These are phyloP conservation scores for Pteromalus puparum DNA, from an alignment of 1,140 invertebrate species.

Conservation along the genomic window DNA sequence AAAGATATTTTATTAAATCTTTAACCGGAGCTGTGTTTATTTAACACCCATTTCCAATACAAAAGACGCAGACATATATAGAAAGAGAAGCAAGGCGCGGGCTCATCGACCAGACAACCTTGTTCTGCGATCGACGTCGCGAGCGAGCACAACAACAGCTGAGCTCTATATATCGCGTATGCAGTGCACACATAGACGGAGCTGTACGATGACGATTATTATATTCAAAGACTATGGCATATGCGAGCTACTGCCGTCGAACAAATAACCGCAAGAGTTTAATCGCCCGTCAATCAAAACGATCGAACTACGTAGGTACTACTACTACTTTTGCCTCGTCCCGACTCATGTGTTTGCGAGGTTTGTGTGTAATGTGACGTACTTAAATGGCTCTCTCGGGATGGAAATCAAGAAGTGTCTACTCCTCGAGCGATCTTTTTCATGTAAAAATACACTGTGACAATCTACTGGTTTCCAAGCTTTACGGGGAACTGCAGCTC, in stretches of 20 bases:
- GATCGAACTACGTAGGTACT: not conserved
- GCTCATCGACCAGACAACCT: conserved; percentile 25
- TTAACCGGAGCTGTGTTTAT: too few relatives aligned
- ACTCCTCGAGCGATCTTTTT: too few relatives aligned
- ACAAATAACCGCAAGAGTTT: not conserved
- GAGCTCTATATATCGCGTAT: not conserved
- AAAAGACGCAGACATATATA: not conserved
- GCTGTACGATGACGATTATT: not conserved
- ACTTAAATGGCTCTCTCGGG: too few relatives aligned
- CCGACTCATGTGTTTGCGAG: too few relatives aligned
- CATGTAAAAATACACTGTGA: too few relatives aligned
- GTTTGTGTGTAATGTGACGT: too few relatives aligned
- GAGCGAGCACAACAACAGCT: not conserved
- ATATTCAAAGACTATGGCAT: not conserved
- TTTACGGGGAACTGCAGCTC: too few relatives aligned
- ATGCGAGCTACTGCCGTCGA: not conserved
- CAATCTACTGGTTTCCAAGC: too few relatives aligned
- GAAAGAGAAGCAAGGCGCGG: not conserved
- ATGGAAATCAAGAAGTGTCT: too few relatives aligned
- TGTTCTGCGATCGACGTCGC: not conserved
- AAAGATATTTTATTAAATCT: too few relatives aligned
- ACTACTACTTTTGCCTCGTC: not conserved
- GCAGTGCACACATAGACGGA: not conserved
- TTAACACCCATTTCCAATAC: too few relatives aligned
- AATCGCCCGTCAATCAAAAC: conserved; percentile 20